Conservation (phyloP, 2,797 vertebrate genomes). For the Steatocranus sp. region DNA sequence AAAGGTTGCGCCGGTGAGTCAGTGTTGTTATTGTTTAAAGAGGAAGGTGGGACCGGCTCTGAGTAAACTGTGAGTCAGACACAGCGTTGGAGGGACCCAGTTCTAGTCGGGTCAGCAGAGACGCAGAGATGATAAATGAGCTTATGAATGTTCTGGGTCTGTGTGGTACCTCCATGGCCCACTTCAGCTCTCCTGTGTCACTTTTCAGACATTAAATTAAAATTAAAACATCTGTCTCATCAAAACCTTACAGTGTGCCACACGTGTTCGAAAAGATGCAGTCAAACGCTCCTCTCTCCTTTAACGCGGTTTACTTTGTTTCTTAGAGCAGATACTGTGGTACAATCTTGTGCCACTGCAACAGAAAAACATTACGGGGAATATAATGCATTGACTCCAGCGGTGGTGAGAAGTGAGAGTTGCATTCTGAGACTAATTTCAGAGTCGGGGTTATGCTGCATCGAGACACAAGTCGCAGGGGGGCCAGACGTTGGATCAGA, state of each 20-base stretch:
- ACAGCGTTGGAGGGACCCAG: slow-evolving; percentile 45
- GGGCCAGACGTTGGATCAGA: slow-evolving; percentile 33
- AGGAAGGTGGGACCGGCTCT: slow-evolving; percentile 27
- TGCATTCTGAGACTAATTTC: slow-evolving; percentile 25
- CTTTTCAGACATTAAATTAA: slow-evolving; percentile 21
- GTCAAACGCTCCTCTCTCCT: neutral
- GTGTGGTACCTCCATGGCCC: slow-evolving; percentile 43
- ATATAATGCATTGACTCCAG: neutral
- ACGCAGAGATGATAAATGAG: slow-evolving; percentile 51
- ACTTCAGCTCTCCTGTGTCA: slow-evolving; percentile 40
- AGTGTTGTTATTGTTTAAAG: slow-evolving; percentile 43
- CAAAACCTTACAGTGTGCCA: neutral
- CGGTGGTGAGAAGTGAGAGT: neutral
- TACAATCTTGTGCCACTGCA: neutral
- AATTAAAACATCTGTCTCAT: slow-evolving; percentile 35
- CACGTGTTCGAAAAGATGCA: neutral
- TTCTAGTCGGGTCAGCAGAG: slow-evolving; percentile 54
- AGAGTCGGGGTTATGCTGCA: slow-evolving; percentile 8
- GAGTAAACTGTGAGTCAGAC: slow-evolving; percentile 43
- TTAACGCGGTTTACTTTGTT: neutral
- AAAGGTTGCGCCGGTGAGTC: slow-evolving; percentile 27
- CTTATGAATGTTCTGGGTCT: slow-evolving; percentile 36
- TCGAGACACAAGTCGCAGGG: neutral
- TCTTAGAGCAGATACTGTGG: neutral
- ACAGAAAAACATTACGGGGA: neutral